Base-by-base conservation (phyloP, 2,888 invertebrate species). In the Rhyacophila evoluta region DNA sequence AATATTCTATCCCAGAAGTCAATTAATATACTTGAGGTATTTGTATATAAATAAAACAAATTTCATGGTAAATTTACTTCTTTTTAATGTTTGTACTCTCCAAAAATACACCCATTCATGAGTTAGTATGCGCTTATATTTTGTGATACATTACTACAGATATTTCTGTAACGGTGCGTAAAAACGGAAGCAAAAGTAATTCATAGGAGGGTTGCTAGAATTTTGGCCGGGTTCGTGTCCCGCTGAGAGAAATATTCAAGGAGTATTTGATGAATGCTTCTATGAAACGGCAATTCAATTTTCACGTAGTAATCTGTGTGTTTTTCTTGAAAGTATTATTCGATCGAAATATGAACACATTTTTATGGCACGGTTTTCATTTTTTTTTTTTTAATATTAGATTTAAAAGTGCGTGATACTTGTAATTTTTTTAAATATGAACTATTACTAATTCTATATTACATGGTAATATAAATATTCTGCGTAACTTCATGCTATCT, bases 71-170 rank as follows among this genome's bases (percentile, higher is more conserved):
- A n/a, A n/a, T n/a, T n/a, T n/a, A n/a, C n/a, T n/a, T n/a, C n/a
- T n/a, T n/a, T n/a, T n/a, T n/a, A n/a, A n/a, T n/a, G n/a, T n/a
- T n/a, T n/a, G n/a, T n/a, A n/a, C n/a, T n/a, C n/a, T n/a, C n/a
- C n/a, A n/a, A 33, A 33, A 33, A 33, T 33, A 33, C 29, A 25
- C 55, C 10, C 25, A 55, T 19, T 55, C 8, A 25, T 10, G 10
- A 55, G 25, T 19, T 2, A 4, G 29, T 55, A 6, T 19, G 55
- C 10, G 15, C 2, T 19, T 73, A 77, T 68, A 75, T 75, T 79
- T 77, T 79, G 79, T 79, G 77, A 79, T 77, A 79, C 77, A 77
- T 79, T 79, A 77, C 67, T 67, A 41, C 69, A 55, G 68, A 36
- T 37, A 71, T 79, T 77, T 68, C 69, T 77, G 79, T 74, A 79